Evolutionary conservation across 2,888 invertebrate genomes (phyloP).

Genomic region (Physocephala rufipes): DNA sequence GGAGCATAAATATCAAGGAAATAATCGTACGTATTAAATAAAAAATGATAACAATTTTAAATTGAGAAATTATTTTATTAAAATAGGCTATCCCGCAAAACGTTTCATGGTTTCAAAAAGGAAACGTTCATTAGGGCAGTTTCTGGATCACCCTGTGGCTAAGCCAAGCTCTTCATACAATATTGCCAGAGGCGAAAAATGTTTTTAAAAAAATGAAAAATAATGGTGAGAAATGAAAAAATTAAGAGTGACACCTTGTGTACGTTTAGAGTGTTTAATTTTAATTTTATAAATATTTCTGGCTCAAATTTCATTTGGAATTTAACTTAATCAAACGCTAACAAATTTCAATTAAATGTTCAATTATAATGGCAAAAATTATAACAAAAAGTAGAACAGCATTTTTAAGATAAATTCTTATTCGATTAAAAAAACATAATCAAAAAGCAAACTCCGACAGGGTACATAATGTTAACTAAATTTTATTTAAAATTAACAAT

Average conservation of each 20-base stretch:
- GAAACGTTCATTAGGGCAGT: slow-evolving; percentile 61
- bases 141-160: slow-evolving; percentile 53
- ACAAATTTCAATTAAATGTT: slow-evolving; percentile 31
- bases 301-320: neutral
- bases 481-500: slow-evolving; percentile 12
- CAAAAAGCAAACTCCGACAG: slow-evolving; percentile 28
- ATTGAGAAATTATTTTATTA: neutral
- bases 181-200: slow-evolving; percentile 55
- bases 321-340: slow-evolving; percentile 1
- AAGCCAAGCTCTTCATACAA: slow-evolving; percentile 55
- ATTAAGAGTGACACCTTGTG: neutral
- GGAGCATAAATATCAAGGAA: slow-evolving; percentile 55
- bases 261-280: neutral
- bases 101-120: slow-evolving; percentile 64
- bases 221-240: neutral
- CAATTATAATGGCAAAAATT: slow-evolving; percentile 21
- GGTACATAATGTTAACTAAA: slow-evolving; percentile 18
- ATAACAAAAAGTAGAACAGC: neutral
- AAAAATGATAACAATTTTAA: neutral
- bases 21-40: slow-evolving; percentile 56
- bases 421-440: slow-evolving; percentile 32
- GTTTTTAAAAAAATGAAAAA: slow-evolving; percentile 51
- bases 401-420: neutral
- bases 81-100: slow-evolving; percentile 56
- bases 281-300: neutral